Percentiles rank a stretch among this genome's conserved stretches.
Conservation (phyloP, 1,140 invertebrate genomes). For the Scaptomyza montana region DNA sequence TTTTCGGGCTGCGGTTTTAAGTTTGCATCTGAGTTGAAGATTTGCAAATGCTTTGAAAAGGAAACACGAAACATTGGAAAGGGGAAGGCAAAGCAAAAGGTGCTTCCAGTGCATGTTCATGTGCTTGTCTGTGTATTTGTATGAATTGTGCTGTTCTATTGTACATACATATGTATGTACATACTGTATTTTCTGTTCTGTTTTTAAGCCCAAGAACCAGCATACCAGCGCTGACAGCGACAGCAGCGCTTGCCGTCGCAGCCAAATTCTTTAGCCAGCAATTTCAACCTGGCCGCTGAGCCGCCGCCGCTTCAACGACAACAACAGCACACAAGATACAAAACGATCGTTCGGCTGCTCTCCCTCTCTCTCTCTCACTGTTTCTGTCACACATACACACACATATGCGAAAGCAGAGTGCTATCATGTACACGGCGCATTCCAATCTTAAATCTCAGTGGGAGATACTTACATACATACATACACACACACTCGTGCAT, state of each 20-base stretch:
- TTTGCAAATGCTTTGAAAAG: slow-evolving; percentile 32
- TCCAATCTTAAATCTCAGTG: slow-evolving; percentile 80
- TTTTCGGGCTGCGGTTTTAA: slow-evolving; percentile 15
- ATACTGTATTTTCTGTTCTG: slow-evolving; percentile 37
- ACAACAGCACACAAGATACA: slow-evolving; percentile 50
- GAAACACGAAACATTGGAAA: slow-evolving; percentile 2
- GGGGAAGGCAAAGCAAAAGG: slow-evolving; percentile 19
- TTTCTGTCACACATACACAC: slow-evolving; percentile 1
- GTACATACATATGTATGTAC: neutral
- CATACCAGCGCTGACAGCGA: slow-evolving; percentile 34
- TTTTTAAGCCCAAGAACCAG: slow-evolving; percentile 38
- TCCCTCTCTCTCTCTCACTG: slow-evolving; percentile 16
- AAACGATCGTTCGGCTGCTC: slow-evolving; percentile 45
- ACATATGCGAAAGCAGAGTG: slow-evolving; percentile 15
- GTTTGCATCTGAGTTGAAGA: slow-evolving; percentile 27
- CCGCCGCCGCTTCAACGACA: slow-evolving; percentile 26
- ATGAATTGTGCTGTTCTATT: slow-evolving; percentile 38
- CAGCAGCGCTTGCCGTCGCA: slow-evolving; percentile 33
- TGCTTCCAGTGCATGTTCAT: slow-evolving; percentile 18
- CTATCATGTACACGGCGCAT: slow-evolving; percentile 65
- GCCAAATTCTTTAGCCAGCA: slow-evolving; percentile 60
- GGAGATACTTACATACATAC: slow-evolving; percentile 57
- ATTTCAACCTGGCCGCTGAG: slow-evolving; percentile 59
- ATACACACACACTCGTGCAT: slow-evolving; percentile 13
- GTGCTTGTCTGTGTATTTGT: slow-evolving; percentile 9